phyloP scores from a whole-genome alignment of 2,888 invertebrate species.

The Trichogramma evanescens region DNA sequence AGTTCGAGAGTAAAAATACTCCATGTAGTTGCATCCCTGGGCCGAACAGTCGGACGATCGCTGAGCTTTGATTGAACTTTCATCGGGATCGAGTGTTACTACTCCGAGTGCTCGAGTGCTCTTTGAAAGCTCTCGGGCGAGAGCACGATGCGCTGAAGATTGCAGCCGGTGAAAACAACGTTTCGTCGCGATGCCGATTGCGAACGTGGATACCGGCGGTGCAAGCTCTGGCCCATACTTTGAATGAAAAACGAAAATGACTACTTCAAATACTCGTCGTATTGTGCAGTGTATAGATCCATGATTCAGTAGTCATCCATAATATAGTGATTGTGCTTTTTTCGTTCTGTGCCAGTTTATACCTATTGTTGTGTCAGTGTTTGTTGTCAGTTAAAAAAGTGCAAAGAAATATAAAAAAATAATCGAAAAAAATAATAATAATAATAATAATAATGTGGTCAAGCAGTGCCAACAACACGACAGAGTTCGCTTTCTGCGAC shows the following conservation, averaged over 20 bases:
- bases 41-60: background rate
- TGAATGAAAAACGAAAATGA: no score
- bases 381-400: background rate
- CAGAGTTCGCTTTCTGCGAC: constrained; percentile 49
- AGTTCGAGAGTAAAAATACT: background rate
- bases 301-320: no score
- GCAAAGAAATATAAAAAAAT: background rate
- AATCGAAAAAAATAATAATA: background rate
- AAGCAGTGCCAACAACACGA: background rate
- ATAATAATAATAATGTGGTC: background rate
- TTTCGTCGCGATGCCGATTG: no score
- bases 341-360: no score
- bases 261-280: background rate
- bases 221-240: no score
- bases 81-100: background rate
- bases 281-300: background rate
- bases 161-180: no score
- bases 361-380: background rate
- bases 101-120: background rate
- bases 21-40: background rate
- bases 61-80: background rate
- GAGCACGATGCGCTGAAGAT: background rate
- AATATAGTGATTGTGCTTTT: no score
- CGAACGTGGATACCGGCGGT: no score
- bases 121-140: background rate